phyloP scores from a whole-genome alignment of 2,888 invertebrate genomes.

The Plebejus melissa region DNA sequence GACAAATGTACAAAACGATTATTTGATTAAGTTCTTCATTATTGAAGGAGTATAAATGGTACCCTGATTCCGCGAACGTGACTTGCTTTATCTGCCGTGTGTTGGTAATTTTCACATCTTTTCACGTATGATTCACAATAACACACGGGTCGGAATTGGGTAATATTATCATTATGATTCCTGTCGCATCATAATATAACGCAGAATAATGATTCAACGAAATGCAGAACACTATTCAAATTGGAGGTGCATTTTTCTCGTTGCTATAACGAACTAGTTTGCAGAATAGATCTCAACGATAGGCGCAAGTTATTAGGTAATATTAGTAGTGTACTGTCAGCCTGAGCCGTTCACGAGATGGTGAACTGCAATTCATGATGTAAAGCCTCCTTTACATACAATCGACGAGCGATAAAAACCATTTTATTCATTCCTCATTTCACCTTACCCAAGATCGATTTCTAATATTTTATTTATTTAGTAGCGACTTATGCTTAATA shows the following conservation, averaged over 20 bases:
- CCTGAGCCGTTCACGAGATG: constrained; percentile 7
- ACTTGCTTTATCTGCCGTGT: background rate
- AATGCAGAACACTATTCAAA: constrained; percentile 8
- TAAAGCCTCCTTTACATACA: constrained; percentile 26
- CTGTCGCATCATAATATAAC: constrained; percentile 10
- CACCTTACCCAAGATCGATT: background rate
- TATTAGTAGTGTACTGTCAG: constrained; percentile 26
- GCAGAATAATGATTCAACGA: constrained; percentile 1
- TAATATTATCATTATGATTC: background rate
- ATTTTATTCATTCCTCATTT: background rate
- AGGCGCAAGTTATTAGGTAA: constrained; percentile 27
- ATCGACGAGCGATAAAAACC: constrained; percentile 4
- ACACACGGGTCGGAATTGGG: background rate
- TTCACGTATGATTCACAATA: background rate
- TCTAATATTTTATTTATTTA: constrained; percentile 7
- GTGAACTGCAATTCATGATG: constrained; percentile 23
- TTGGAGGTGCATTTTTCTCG: constrained; percentile 9
- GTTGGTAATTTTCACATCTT: background rate
- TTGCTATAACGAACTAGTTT: constrained; percentile 38
- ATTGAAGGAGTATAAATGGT: background rate
- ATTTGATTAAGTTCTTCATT: background rate
- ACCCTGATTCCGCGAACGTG: background rate
- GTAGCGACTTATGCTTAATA: constrained; percentile 19
- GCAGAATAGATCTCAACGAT: constrained; percentile 19
- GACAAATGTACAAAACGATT: background rate